Base-by-base conservation (phyloP, 2,888 invertebrate species). In the Sclerodermus sp. region DNA sequence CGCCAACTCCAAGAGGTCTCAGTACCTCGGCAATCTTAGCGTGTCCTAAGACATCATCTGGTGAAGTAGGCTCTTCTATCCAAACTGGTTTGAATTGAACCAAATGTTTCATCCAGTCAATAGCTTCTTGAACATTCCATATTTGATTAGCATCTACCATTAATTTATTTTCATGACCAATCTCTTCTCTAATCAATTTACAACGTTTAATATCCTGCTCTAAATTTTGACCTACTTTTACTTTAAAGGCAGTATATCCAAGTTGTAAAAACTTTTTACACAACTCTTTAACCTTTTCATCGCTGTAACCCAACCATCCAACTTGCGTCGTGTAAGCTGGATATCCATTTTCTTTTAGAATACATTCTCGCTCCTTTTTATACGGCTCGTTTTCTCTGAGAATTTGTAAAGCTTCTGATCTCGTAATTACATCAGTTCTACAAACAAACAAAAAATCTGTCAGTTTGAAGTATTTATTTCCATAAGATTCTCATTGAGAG, bases 1-100 rank as follows among this genome's bases (percentile, higher is more conserved):
- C 92, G 2, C 88, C 89, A 55, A 95, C 91, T 8, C 87, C 88
- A 36, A 85, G 81, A 0, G 90, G 88, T 58, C 87, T 80, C 14
- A 88, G 75, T 46, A 88, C 91, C 71, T 87, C 83, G 0, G 91
- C 84, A 58, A 95, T 93, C 42, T 83, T 80, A 0, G 87, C 87
- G 76, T 95, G 94, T 0, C 93, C 95, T n/a, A 93, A 77, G 2
- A 93, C 81, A 71, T 96, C 96, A 73, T 96, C 95, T 0, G 94
- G 93, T 2, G 90, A 90, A 0, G 95, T 96, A 0, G 95, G 95
- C 71, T 96, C 95, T 76, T 96, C 95, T 49, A 96, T 93, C 94
- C 94, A 96, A 46, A 87, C 76, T 1, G 89, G 86, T 62, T 89
- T 88, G 67, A 87, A 87, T 36, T 86, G 83, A 1, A 87, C 85